These are phyloP conservation scores for Calycopis cecrops DNA, from an alignment of 1,140 invertebrate genomes.

Conservation along the genomic window DNA sequence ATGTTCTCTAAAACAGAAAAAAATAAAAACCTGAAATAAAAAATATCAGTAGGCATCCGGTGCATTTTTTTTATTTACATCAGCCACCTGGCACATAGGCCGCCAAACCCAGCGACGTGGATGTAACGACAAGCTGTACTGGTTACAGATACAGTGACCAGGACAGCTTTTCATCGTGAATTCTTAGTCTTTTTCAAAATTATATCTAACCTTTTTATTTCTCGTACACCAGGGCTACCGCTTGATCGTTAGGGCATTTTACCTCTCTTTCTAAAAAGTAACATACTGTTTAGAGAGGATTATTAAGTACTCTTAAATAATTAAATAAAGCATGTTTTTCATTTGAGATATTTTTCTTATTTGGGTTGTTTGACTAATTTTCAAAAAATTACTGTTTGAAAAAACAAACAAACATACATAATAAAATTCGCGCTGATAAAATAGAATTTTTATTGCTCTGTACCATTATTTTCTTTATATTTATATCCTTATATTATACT, in stretches of 20 bases:
- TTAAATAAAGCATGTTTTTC: background rate
- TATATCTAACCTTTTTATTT: slow-evolving; percentile 53
- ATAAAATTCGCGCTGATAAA: background rate
- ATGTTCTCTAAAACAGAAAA: slow-evolving; percentile 14
- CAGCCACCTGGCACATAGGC: background rate
- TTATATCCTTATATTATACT: slow-evolving; percentile 3
- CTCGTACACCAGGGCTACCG: slow-evolving; percentile 34
- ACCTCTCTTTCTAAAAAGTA: slow-evolving; percentile 19
- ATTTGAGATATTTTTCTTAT: background rate
- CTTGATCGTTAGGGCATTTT: slow-evolving; percentile 38
- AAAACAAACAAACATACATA: slow-evolving; percentile 6
- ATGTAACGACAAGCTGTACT: slow-evolving; percentile 14
- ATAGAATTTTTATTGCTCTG: too few relatives aligned
- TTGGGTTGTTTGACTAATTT: too few relatives aligned
- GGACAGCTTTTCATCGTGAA: background rate
- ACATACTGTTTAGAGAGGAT: slow-evolving; percentile 12
- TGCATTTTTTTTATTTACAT: background rate
- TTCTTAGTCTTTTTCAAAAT: slow-evolving; percentile 24
- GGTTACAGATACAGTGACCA: background rate
- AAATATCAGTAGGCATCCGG: slow-evolving; percentile 22
- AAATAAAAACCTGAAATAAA: slow-evolving; percentile 33
- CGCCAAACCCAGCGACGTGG: slow-evolving; percentile 26
- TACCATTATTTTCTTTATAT: background rate
- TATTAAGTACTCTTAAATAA: background rate
- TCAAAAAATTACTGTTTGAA: too few relatives aligned